A percentile compares a stretch with the other conserved stretches of the same genome.
Conservation (phyloP, 2,888 invertebrate genomes). For the Invenusta paracnida region DNA sequence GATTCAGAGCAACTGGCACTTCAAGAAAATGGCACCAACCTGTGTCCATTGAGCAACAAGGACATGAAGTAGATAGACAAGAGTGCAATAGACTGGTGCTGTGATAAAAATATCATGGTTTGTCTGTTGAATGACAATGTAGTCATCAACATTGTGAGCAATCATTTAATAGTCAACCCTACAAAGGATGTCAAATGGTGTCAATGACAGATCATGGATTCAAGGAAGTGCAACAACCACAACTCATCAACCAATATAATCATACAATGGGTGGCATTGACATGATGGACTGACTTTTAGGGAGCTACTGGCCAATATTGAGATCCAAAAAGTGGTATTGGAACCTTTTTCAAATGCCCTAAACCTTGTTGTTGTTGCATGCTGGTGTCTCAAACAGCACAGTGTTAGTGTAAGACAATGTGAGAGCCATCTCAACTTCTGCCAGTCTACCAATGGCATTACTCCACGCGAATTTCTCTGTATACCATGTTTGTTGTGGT, state of each 20-base stretch:
- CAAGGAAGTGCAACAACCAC: neutral
- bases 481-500: too few relatives aligned
- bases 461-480: too few relatives aligned
- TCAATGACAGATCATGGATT: neutral
- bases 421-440: too few relatives aligned
- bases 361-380: too few relatives aligned
- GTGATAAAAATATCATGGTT: neutral
- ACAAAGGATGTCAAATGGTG: neutral
- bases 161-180: neutral
- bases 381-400: too few relatives aligned
- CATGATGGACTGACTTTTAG: neutral
- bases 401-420: too few relatives aligned
- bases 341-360: neutral
- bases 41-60: neutral
- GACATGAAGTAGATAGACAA: neutral
- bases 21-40: neutral
- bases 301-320: neutral
- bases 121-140: neutral
- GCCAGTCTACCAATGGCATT: too few relatives aligned
- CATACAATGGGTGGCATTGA: neutral
- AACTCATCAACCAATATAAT: neutral
- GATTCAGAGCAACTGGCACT: neutral
- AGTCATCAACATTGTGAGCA: neutral
- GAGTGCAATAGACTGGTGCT: neutral
- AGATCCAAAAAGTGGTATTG: neutral